Percentiles rank a stretch among this genome's conserved stretches.
Evolutionary conservation across 2,113 vertebrate genomes (phyloP).

Genomic region (Spea bombifrons): DNA sequence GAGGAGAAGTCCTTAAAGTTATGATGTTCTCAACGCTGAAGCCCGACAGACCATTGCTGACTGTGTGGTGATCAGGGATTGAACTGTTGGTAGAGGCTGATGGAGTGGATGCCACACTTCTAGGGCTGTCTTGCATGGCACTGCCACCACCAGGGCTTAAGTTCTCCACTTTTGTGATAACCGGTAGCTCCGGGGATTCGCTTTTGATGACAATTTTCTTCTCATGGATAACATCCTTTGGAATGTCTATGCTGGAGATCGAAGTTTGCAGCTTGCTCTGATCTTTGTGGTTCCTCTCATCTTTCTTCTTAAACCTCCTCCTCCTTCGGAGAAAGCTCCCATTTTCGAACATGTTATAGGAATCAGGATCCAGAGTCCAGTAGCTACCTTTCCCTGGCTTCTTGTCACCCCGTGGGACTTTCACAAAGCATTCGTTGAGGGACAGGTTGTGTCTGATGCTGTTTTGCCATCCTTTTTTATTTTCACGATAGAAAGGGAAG

Average conservation of each 20-base stretch:
- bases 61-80: conserved; percentile 60
- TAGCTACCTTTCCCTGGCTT: conserved; percentile 79
- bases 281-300: conserved; percentile 63
- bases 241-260: conserved; percentile 53
- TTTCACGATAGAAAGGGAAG: conserved; percentile 79
- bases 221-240: conserved; percentile 59
- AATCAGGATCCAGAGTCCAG: conserved; percentile 80
- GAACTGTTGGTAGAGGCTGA: conserved; percentile 68
- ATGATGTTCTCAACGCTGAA: conserved; percentile 81
- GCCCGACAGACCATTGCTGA: conserved; percentile 66
- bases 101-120: conserved; percentile 70
- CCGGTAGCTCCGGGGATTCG: conserved; percentile 69
- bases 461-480: conserved; percentile 80
- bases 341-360: conserved; percentile 77
- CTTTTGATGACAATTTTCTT: conserved; percentile 76
- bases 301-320: conserved; percentile 79
- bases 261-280: conserved; percentile 58
- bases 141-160: conserved; percentile 68
- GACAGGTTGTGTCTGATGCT: conserved; percentile 80
- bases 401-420: conserved; percentile 78
- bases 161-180: conserved; percentile 75
- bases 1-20: conserved; percentile 71
- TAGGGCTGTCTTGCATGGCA: conserved; percentile 68
- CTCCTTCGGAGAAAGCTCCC: conserved; percentile 66
- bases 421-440: conserved; percentile 80